Percentiles rank a stretch among this genome's conserved stretches.
These are phyloP conservation scores for Pammene aurita DNA, from an alignment of 2,888 invertebrate genomes.

Conservation along the genomic window DNA sequence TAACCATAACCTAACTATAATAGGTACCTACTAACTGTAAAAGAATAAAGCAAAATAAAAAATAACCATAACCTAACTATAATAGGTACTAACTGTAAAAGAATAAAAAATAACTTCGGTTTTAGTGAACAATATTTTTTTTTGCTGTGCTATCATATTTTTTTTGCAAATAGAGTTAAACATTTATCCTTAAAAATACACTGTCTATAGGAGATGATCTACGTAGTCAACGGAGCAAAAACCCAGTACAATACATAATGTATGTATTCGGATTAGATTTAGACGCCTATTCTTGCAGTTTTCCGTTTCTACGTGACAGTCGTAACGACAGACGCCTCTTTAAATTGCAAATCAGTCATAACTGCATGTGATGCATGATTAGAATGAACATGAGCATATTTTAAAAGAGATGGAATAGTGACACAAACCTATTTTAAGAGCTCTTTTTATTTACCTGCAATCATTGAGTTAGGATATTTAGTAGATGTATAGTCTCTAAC, in stretches of 20 bases:
- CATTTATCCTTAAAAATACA: neutral
- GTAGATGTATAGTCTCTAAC: neutral
- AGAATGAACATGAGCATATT: neutral
- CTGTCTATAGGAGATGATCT: neutral
- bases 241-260: constrained; percentile 47
- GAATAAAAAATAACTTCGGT: too few relatives aligned
- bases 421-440: neutral
- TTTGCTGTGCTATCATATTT: too few relatives aligned
- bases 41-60: too few relatives aligned
- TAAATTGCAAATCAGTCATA: constrained; percentile 29
- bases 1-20: too few relatives aligned
- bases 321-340: constrained; percentile 46
- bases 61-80: too few relatives aligned
- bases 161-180: too few relatives aligned
- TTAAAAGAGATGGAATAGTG: neutral
- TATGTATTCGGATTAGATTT: constrained; percentile 51
- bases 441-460: neutral
- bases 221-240: constrained; percentile 35
- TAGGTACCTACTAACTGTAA: too few relatives aligned
- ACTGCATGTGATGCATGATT: constrained; percentile 31
- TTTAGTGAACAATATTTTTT: too few relatives aligned
- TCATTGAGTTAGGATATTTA: neutral
- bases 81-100: too few relatives aligned
- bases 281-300: constrained; percentile 42
- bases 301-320: constrained; percentile 50